Conservation (phyloP, 2,797 vertebrate genomes). For the Carduelis carduelis region DNA sequence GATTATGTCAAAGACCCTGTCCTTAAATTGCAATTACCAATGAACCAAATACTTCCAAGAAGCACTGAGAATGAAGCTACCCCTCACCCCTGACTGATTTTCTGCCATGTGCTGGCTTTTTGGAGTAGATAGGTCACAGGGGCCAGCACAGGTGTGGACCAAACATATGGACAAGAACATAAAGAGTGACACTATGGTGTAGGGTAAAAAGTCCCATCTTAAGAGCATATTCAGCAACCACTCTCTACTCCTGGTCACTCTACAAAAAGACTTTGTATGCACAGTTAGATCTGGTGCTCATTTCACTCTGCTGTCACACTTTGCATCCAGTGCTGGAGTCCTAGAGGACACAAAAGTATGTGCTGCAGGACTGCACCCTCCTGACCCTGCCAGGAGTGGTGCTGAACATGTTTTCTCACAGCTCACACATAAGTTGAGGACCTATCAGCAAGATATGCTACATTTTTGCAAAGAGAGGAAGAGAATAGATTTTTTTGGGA, state of each 20-base stretch:
- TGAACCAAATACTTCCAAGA: background rate
- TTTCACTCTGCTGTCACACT: background rate
- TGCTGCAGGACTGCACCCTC: background rate
- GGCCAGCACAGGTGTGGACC: background rate
- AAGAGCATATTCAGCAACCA: background rate
- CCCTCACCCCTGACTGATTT: background rate
- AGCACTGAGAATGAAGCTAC: background rate
- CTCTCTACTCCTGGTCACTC: background rate
- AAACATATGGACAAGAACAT: background rate
- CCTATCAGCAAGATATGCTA: background rate
- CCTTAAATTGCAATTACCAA: background rate
- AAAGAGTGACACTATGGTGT: background rate
- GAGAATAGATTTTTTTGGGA: background rate
- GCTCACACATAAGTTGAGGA: fast-evolving
- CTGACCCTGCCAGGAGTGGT: background rate
- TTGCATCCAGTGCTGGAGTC: background rate
- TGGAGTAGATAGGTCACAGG: background rate
- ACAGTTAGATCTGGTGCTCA: background rate
- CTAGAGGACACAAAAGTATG: background rate
- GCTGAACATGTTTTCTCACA: background rate
- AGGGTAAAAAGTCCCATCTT: background rate
- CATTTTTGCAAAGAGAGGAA: background rate
- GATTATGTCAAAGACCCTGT: background rate
- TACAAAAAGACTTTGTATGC: background rate
- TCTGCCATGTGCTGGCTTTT: background rate